Percentiles rank a stretch among this genome's conserved stretches.
Conservation (phyloP, 1,140 invertebrate genomes). For the Telenomus remus region DNA sequence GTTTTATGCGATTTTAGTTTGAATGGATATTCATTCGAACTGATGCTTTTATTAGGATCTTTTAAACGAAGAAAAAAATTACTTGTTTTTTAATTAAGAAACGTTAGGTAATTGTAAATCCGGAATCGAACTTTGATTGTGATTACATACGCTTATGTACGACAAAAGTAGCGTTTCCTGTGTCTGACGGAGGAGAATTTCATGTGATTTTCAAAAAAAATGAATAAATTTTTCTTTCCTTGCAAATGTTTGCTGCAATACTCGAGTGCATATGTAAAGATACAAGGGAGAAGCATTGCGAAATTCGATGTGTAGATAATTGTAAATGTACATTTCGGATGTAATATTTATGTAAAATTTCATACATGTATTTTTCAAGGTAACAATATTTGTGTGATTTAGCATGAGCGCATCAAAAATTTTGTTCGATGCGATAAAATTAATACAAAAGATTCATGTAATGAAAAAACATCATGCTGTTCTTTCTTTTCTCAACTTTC, state of each 20-base stretch:
- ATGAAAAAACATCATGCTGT: slow-evolving; percentile 32
- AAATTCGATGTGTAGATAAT: slow-evolving; percentile 55
- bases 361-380: slow-evolving; percentile 54
- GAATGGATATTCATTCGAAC: too few species aligned
- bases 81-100: too few species aligned
- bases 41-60: too few species aligned
- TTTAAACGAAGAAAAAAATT: too few species aligned
- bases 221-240: neutral
- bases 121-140: too few species aligned
- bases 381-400: slow-evolving; percentile 45
- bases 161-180: too few species aligned
- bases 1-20: too few species aligned
- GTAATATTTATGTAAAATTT: slow-evolving; percentile 58
- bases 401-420: slow-evolving; percentile 36
- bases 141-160: too few species aligned
- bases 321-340: slow-evolving; percentile 56
- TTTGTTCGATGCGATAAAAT: slow-evolving; percentile 45
- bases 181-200: too few species aligned
- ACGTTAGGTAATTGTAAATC: too few species aligned
- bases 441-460: slow-evolving; percentile 42
- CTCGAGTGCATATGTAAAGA: slow-evolving; percentile 32
- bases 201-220: too few species aligned
- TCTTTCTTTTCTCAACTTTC: slow-evolving; percentile 31
- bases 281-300: slow-evolving; percentile 25
- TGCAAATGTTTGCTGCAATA: slow-evolving; percentile 32